Percentiles rank a stretch among this genome's conserved stretches.
Conservation (phyloP, 2,797 vertebrate genomes). For the Gastrophryne carolinensis region DNA sequence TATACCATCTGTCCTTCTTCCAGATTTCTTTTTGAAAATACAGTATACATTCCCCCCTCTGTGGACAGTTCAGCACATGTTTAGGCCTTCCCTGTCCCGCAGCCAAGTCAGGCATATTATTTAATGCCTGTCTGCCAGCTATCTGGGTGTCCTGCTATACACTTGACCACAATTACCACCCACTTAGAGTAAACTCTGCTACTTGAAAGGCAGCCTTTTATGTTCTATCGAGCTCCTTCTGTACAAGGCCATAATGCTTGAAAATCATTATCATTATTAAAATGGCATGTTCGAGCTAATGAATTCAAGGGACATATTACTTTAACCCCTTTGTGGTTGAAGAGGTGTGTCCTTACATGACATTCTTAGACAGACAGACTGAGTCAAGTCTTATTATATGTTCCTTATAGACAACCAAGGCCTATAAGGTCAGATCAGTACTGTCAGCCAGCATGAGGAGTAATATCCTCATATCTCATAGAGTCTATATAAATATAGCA, state of each 20-base stretch:
- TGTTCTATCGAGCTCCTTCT: not conserved
- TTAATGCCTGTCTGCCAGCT: slow-evolving; percentile 43
- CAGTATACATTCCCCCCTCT: too few relatives aligned
- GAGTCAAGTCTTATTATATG: too few relatives aligned
- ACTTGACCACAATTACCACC: slow-evolving; percentile 43
- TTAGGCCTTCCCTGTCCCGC: slow-evolving; percentile 10
- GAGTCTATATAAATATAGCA: too few relatives aligned
- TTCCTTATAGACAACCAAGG: too few relatives aligned
- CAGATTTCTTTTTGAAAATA: not conserved
- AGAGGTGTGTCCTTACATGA: not conserved
- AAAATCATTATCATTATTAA: not conserved
- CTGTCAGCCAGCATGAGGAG: too few relatives aligned
- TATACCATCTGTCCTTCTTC: not conserved
- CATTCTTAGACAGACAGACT: not conserved
- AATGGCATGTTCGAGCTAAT: not conserved
- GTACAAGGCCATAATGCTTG: not conserved
- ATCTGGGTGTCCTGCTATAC: slow-evolving; percentile 45
- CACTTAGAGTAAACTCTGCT: slow-evolving; percentile 30
- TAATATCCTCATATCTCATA: too few relatives aligned
- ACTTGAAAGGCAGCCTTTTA: slow-evolving; percentile 5
- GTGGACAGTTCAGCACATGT: not conserved
- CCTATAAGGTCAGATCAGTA: too few relatives aligned
- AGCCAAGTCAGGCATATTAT: slow-evolving; percentile 48
- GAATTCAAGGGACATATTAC: not conserved
- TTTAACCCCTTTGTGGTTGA: not conserved